Percentiles rank a stretch among this genome's conserved stretches.
Conservation (phyloP, 2,113 vertebrate species). For the Centrocercus urophasianus region DNA sequence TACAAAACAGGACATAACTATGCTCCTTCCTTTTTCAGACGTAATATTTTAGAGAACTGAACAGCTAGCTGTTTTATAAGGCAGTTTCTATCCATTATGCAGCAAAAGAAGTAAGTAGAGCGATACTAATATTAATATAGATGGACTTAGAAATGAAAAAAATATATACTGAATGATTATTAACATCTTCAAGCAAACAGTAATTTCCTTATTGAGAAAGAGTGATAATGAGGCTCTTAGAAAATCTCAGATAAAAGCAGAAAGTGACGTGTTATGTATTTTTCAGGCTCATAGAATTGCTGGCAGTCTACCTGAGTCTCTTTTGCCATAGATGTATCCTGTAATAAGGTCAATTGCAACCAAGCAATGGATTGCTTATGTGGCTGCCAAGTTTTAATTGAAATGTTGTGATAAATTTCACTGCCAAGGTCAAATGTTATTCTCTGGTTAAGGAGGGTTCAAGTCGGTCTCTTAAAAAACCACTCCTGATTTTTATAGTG, state of each 20-base stretch:
- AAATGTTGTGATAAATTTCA: slow-evolving; percentile 90
- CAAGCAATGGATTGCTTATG: slow-evolving; percentile 54
- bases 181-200: background rate
- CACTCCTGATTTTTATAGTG: slow-evolving; percentile 82
- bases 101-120: background rate
- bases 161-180: background rate
- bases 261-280: background rate
- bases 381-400: slow-evolving; percentile 85
- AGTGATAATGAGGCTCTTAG: background rate
- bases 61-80: background rate
- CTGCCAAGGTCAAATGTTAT: slow-evolving; percentile 81
- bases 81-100: background rate
- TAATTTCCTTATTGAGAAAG: slow-evolving; percentile 26
- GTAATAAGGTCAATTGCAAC: slow-evolving; percentile 76
- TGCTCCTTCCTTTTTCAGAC: background rate
- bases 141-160: slow-evolving; percentile 13
- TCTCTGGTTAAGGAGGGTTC: slow-evolving; percentile 81
- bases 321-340: background rate
- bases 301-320: slow-evolving; percentile 16
- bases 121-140: slow-evolving; percentile 26
- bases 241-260: background rate
- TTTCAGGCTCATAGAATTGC: background rate
- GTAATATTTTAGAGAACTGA: background rate
- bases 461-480: slow-evolving; percentile 79
- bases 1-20: rapidly evolving